Conservation (phyloP, 2,888 invertebrate genomes). For the Girardia tigrina region DNA sequence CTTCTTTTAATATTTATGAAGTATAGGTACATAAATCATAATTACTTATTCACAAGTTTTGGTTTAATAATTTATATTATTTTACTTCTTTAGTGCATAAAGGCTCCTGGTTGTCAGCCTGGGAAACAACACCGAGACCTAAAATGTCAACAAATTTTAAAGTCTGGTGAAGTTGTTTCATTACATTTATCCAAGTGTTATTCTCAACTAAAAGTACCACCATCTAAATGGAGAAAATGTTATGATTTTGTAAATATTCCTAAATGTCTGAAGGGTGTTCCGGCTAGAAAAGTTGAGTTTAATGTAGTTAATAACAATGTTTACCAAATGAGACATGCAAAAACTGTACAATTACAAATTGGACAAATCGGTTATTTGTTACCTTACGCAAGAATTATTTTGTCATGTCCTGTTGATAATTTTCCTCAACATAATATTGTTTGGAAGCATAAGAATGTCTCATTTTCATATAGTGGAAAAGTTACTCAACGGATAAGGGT, state of each 20-base stretch:
- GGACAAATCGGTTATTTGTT: conserved; percentile 25
- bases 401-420: conserved; percentile 19
- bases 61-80: too few relatives aligned
- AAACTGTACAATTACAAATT: conserved; percentile 7
- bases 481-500: not conserved
- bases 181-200: conserved; percentile 15
- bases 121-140: not conserved
- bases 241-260: conserved; percentile 28
- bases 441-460: conserved; percentile 2
- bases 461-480: not conserved
- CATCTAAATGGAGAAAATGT: not conserved
- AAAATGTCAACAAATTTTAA: not conserved
- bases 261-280: not conserved
- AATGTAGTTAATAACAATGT: not conserved
- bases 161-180: not conserved
- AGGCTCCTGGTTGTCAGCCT: not conserved
- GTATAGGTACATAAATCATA: too few relatives aligned
- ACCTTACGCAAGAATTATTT: not conserved
- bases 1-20: too few relatives aligned
- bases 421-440: conserved; percentile 24
- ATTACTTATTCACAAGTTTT: too few relatives aligned
- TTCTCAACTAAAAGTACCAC: not conserved
- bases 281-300: not conserved
- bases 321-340: conserved; percentile 11
- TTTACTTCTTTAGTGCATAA: not conserved